Base-by-base conservation (phyloP, 2,113 vertebrate species). In the Nibea coibor region DNA sequence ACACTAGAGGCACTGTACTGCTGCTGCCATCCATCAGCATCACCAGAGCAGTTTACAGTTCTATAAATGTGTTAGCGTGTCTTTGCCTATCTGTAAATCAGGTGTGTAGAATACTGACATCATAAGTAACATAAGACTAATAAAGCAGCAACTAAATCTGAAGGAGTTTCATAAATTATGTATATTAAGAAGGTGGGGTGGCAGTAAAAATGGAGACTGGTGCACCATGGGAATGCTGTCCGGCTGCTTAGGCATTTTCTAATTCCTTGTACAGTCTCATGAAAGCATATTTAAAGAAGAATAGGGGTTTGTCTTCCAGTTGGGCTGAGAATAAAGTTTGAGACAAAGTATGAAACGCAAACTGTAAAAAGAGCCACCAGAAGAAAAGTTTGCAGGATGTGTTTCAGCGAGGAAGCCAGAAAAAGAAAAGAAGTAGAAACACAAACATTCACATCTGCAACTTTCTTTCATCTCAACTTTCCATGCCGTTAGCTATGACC, bases 61-160 rank as follows among this genome's bases (percentile, higher is more conserved):
- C 89, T 80, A 88, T 92, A 89, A 93, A 93, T 88, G 81, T 89
- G 89, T 85, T 90, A 66, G 83, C 47, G 81, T 63, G 81, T 86
- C 90, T 92, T 73, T 82, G 83, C 48, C 82, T 67, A 24, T 82
- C 83, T 87, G 83, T 92, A 92, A 92, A 92, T 92, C 91, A 90
- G 83, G 56, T 73, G 71, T 17, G 63, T 6, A 65, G 72, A 74
- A 63, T 63, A 64, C 89, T 80, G 88, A 84, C 84, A 86, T 84
- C 85, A 87, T n/a, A 61, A 63, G 88, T 89, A 90, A 90, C 82
- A 80, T 26, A 75, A 91, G 58, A 88, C 82, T 64, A 82, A 81
- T 85, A 90, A 87, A 91, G 54, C 79, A 51, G 80, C 77, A 68
- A 80, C 62, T 82, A 71, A 86, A 85, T 77, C 79, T 76, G 75